Conservation (phyloP, 1,140 invertebrate species). For the Drosophila truncata region DNA sequence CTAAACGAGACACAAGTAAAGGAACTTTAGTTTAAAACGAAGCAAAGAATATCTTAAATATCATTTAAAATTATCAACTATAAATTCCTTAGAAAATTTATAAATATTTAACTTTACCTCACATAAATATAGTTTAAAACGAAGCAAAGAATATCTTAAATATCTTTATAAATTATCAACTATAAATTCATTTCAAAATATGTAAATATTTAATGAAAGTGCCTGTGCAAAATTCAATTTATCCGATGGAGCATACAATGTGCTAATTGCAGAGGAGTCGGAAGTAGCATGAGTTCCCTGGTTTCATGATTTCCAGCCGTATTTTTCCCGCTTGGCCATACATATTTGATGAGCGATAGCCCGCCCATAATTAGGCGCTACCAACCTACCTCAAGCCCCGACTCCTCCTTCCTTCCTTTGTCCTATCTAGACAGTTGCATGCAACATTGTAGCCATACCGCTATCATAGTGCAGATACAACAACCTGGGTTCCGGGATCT, state of each 20-base stretch:
- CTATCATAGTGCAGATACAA: slow-evolving; percentile 49
- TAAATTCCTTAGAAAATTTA: background rate
- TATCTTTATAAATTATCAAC: background rate
- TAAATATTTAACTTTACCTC: background rate
- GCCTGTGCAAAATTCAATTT: slow-evolving; percentile 30
- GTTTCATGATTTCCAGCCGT: slow-evolving; percentile 65
- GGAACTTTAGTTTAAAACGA: background rate
- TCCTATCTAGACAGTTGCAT: slow-evolving; percentile 21
- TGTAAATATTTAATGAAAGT: too few relatives aligned
- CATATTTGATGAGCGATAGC: slow-evolving; percentile 79
- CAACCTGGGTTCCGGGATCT: slow-evolving; percentile 9
- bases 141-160: background rate
- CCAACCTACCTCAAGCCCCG: background rate
- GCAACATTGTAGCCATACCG: slow-evolving; percentile 52
- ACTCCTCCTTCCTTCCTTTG: background rate
- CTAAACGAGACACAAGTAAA: background rate
- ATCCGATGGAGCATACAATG: slow-evolving; percentile 52
- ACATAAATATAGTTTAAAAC: background rate
- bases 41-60: background rate
- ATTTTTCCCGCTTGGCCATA: slow-evolving; percentile 54
- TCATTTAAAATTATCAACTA: background rate
- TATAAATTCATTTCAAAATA: background rate
- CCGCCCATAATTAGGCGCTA: slow-evolving; percentile 70
- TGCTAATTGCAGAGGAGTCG: slow-evolving; percentile 49
- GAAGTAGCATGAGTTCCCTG: background rate